Evolutionary conservation across 2,797 vertebrate species (phyloP), one percentile per base, ranked within the genome.

Genomic region (Acestrorhynchus altus): DNA sequence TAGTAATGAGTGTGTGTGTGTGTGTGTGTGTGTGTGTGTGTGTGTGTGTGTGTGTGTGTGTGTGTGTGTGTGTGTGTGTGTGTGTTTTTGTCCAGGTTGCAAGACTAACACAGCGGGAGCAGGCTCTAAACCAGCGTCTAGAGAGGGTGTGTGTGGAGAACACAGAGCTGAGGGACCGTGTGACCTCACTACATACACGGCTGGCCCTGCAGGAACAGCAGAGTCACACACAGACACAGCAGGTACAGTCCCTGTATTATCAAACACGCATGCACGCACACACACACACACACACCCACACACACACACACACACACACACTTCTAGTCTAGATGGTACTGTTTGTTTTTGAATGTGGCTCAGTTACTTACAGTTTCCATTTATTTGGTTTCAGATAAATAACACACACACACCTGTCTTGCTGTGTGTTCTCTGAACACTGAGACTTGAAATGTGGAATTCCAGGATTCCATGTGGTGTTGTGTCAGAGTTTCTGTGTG

Each of bases 71-170:
- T 24, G 52, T 24, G 7, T 54, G 52, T 83, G 0, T 79, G 57
- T 76, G 9, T 83, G 11, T 85, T 60, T 87, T 22, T 76, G 20
- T 77, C 6, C 76, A 95, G 93, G 90, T 92, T 74, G 74, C 90
- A 51, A 86, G 87, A 40, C 89, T 95, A 74, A 90, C 80, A 0
- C 91, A 93, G 83, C 91, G 86, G 66, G 93, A 94, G 49, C 89
- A 90, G 82, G 80, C 68, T 28, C 80, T 93, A 68, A 91, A 91
- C 84, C 84, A 91, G 81, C 89, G 87, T 15, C 83, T 94, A 79
- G 86, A 87, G 81, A 84, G 47, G 0, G 77, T 89, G 71, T 85
- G 77, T 83, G 79, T 86, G 56, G 92, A 94, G 85, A 94, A 95
- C 49, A n/a, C 82, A 0, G 88, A 92, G 67, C 87, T 95, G 72